Evolutionary conservation across 2,888 invertebrate species (phyloP).

Genomic region (Matsumyia berberina): DNA sequence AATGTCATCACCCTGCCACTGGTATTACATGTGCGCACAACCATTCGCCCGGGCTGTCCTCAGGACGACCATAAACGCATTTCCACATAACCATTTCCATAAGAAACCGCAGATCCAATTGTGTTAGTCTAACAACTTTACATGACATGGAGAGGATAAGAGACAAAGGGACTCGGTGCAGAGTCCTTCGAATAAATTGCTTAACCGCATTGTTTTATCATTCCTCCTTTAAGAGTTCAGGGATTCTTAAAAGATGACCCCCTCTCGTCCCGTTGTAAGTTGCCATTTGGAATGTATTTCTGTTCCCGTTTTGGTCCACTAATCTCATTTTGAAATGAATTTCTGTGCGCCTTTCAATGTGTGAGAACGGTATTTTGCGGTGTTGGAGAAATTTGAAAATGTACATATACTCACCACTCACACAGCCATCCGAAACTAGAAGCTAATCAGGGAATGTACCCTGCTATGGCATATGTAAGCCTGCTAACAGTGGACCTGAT

Average conservation of each 20-base stretch:
- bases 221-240: slow-evolving; percentile 53
- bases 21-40: slow-evolving; percentile 52
- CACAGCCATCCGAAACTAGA: slow-evolving; percentile 37
- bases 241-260: slow-evolving; percentile 39
- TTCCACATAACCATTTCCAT: slow-evolving; percentile 72
- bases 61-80: slow-evolving; percentile 70
- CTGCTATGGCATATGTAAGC: slow-evolving; percentile 23
- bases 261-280: neutral
- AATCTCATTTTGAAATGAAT: slow-evolving; percentile 63
- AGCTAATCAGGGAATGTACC: slow-evolving; percentile 61
- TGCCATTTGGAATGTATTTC: slow-evolving; percentile 12
- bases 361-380: slow-evolving; percentile 57
- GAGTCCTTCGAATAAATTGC: slow-evolving; percentile 61
- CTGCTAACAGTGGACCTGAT: slow-evolving; percentile 17
- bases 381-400: slow-evolving; percentile 51
- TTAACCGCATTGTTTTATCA: slow-evolving; percentile 67
- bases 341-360: slow-evolving; percentile 43
- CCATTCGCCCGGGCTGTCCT: slow-evolving; percentile 48
- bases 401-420: neutral
- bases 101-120: slow-evolving; percentile 75
- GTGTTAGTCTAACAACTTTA: slow-evolving; percentile 72
- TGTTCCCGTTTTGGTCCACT: slow-evolving; percentile 60
- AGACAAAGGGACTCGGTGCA: neutral
- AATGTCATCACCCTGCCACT: slow-evolving; percentile 71
- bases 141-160: neutral